Evolutionary conservation across 2,113 vertebrate genomes (phyloP), one percentile per base, ranked within the genome.

Genomic region (Bubalus kerabau): DNA sequence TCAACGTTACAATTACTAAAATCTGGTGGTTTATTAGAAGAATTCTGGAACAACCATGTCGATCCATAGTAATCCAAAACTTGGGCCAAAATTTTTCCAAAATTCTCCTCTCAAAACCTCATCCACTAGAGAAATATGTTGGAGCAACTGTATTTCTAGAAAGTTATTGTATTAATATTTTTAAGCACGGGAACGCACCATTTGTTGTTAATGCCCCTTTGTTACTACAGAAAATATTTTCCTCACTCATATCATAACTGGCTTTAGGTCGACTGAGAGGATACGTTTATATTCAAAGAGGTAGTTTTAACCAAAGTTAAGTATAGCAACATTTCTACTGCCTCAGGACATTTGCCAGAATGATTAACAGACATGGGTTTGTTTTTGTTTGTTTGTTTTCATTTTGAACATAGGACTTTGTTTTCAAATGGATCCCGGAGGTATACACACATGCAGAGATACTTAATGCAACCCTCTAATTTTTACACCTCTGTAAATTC

Each of bases 301-400:
- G 26, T 90, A 85, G 24, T 95, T 91, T 95, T 91, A 87, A 57
- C 92, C 50, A 85, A 93, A 30, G 59, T 90, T 67, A 95, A 96
- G 10, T 62, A 74, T 24, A 71, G 14, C 17, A 81, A 67, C 54
- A 60, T 92, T 90, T 85, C 54, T 60, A 84, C 2, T 80, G 3
- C 50, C 91, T 71, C 15, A 13, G 30, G 19, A 90, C 21, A 80
- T 78, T 88, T 91, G 56, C 30, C 43, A 56, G 26, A 15, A 93
- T 32, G 32, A 52, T 19, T 88, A 97, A 86, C 9, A 54, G 5
- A 48, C 11, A 28, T 16, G 11, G 3, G 12, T 32, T 80, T 67
- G 7, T 87, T 67, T 54, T 71, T 40, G 11, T 43, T 71, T 59
- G n/a, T 64, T 90, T 74, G 74, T 83, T 80, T 90, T 87, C 11